Percentiles rank a stretch among this genome's conserved stretches.
Conservation (phyloP, 2,797 vertebrate genomes). For the Microctenopoma steveboyesi region DNA sequence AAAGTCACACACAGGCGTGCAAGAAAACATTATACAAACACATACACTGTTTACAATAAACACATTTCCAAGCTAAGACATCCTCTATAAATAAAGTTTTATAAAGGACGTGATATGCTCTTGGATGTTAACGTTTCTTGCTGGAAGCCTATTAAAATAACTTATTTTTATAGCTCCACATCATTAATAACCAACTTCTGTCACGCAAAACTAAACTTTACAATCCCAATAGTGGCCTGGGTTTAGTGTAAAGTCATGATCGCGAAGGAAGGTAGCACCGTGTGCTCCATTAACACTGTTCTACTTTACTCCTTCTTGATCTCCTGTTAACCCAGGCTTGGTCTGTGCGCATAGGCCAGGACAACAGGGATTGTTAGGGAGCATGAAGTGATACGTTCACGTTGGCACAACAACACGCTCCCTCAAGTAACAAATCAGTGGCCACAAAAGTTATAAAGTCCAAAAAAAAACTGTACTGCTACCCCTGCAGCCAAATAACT, state of each 20-base stretch:
- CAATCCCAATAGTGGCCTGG: constrained; percentile 21
- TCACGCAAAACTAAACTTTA: constrained; percentile 9
- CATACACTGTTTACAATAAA: too few species aligned
- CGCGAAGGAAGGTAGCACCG: neutral
- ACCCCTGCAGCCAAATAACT: constrained; percentile 43
- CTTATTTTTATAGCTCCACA: neutral
- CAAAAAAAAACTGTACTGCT: constrained; percentile 42
- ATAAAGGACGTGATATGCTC: constrained; percentile 10
- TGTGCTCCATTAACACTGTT: constrained; percentile 39
- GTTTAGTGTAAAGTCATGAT: constrained; percentile 25
- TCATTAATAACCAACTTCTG: constrained; percentile 12
- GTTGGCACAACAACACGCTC: constrained; percentile 37
- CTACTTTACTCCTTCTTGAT: constrained; percentile 35
- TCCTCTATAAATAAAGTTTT: neutral
- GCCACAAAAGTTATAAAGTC: constrained; percentile 53
- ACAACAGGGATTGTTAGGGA: constrained; percentile 27
- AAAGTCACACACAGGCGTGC: neutral
- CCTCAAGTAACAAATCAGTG: constrained; percentile 30
- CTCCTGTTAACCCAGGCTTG: constrained; percentile 23
- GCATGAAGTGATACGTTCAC: constrained; percentile 25
- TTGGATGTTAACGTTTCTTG: neutral
- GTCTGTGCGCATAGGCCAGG: constrained; percentile 18
- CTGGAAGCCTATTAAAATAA: constrained; percentile 14
- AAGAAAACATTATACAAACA: neutral
- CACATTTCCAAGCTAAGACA: constrained; percentile 6